These are phyloP conservation scores for Fringilla coelebs DNA, from an alignment of 2,797 vertebrate genomes.

Conservation along the genomic window DNA sequence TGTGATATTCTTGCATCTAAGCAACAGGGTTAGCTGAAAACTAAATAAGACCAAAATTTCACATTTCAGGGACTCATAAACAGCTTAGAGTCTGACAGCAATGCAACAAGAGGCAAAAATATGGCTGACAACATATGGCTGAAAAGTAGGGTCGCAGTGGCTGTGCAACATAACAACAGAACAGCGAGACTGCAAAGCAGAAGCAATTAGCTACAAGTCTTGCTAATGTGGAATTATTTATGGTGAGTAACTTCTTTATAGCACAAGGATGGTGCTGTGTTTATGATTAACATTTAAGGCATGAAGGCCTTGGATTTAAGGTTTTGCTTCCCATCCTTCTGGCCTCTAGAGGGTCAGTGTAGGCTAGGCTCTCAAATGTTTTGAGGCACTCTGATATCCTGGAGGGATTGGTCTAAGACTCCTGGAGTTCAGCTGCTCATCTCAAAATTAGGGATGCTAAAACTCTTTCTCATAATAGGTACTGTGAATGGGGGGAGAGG, in stretches of 20 bases:
- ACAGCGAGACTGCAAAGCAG: background rate
- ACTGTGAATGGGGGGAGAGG: background rate
- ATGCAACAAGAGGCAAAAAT: background rate
- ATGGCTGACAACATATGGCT: background rate
- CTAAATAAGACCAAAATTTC: background rate
- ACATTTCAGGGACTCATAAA: background rate
- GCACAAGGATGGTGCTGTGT: background rate
- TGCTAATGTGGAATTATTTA: background rate
- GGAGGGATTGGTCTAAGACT: background rate
- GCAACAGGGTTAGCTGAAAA: slow-evolving; percentile 12
- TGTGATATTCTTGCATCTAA: background rate
- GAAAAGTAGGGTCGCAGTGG: background rate
- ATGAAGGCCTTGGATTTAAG: background rate
- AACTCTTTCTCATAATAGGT: background rate
- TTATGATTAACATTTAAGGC: background rate
- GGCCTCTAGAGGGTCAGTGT: background rate
- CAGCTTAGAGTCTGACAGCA: background rate
- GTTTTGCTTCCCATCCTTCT: background rate
- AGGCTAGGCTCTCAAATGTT: background rate
- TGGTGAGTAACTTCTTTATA: background rate
- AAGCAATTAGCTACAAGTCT: background rate
- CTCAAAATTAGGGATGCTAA: background rate
- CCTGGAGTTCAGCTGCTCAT: background rate
- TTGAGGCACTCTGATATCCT: background rate
- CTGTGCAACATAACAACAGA: background rate